Conservation (phyloP, 1,140 invertebrate genomes). For the Bathynomus jamesi region DNA sequence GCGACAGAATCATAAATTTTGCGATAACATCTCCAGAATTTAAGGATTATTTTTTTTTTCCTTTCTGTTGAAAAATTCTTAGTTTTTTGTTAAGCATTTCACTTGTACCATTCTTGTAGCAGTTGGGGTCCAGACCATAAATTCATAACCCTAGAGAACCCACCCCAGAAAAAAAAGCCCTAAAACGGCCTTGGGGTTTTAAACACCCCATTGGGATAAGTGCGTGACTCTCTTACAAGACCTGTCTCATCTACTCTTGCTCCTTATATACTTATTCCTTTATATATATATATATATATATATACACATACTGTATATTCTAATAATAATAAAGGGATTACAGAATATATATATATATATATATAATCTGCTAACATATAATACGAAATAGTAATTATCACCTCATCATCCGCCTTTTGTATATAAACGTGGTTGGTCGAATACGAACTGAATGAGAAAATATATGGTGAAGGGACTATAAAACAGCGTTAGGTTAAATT, state of each 20-base stretch:
- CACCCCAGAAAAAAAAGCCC: neutral
- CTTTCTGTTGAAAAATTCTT: too few species aligned
- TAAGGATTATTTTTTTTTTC: neutral
- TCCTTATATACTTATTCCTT: neutral
- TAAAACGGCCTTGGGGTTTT: neutral
- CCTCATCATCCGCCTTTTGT: too few species aligned
- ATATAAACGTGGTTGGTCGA: neutral
- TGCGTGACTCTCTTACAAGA: neutral
- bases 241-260: neutral
- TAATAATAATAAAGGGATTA: neutral
- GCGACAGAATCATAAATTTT: neutral
- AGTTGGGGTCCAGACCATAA: neutral
- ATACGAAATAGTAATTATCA: too few species aligned
- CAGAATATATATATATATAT: neutral
- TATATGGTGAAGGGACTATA: too few species aligned
- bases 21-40: neutral
- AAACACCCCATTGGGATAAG: neutral
- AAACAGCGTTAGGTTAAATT: too few species aligned
- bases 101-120: neutral
- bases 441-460: neutral
- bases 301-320: neutral
- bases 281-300: constrained; percentile 3
- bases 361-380: neutral
- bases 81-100: neutral
- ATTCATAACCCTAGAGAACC: neutral